phyloP scores from a whole-genome alignment of 23 tunicate genomes.

The Trididemnum miniatum region DNA sequence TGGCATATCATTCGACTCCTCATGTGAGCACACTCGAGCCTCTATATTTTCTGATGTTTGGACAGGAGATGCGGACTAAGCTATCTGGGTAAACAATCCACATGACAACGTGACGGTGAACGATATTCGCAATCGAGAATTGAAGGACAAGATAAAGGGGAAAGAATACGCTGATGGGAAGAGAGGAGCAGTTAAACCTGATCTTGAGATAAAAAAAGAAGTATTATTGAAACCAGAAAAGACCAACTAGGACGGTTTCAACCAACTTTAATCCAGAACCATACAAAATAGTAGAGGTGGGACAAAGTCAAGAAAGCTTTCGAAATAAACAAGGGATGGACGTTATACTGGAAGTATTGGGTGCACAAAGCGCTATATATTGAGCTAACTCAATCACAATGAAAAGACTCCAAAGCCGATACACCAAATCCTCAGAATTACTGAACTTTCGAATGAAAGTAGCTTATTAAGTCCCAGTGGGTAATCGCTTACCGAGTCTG shows the following conservation, averaged over 20 bases:
- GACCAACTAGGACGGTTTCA: too few relatives aligned
- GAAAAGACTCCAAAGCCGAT: too few relatives aligned
- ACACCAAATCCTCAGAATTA: too few relatives aligned
- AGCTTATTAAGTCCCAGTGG: too few relatives aligned
- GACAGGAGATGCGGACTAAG: constrained; percentile 30
- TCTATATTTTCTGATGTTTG: constrained; percentile 14
- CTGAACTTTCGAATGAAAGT: too few relatives aligned
- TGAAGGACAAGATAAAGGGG: constrained; percentile 19
- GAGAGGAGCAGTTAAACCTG: constrained; percentile 28
- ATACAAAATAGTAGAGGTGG: background rate
- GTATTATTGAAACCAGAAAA: too few relatives aligned
- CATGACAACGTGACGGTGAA: constrained; percentile 28
- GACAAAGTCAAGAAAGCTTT: background rate
- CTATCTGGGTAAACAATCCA: constrained; percentile 1
- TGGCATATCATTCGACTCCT: background rate
- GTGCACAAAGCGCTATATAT: background rate
- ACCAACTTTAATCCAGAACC: constrained; percentile 3
- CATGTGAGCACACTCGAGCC: constrained; percentile 7
- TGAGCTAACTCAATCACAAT: too few relatives aligned
- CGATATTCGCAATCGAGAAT: too few relatives aligned
- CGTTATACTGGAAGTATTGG: constrained; percentile 6
- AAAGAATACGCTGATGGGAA: constrained; percentile 22
- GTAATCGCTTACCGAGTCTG: too few relatives aligned
- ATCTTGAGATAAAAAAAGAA: constrained; percentile 30
- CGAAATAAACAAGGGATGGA: constrained; percentile 19